Evolutionary conservation across 2,797 vertebrate species (phyloP).

Genomic region (Malurus splendens): DNA sequence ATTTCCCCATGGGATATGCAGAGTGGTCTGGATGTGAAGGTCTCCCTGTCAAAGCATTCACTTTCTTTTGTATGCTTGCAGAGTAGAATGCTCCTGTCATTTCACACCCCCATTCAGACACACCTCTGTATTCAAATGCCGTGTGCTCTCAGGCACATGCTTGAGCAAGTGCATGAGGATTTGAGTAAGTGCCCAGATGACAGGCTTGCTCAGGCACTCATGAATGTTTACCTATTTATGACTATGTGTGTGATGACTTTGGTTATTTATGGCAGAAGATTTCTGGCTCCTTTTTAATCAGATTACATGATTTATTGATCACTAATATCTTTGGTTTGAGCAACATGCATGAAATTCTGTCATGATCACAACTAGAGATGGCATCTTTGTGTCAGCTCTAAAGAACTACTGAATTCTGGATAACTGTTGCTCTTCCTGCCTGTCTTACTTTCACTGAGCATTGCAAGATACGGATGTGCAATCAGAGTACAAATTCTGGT

Average conservation of each 20-base stretch:
- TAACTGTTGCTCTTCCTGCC: neutral
- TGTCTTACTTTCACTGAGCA: neutral
- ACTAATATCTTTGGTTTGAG: neutral
- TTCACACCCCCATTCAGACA: neutral
- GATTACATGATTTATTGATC: neutral
- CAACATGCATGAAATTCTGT: neutral
- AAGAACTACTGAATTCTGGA: neutral
- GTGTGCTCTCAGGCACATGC: neutral
- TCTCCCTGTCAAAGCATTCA: neutral
- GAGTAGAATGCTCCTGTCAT: neutral
- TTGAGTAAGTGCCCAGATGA: neutral
- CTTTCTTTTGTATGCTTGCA: neutral
- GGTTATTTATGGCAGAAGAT: neutral
- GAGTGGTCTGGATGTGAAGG: rapidly evolving
- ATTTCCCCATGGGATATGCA: neutral
- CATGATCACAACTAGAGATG: neutral
- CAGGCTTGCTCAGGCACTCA: neutral
- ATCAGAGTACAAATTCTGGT: neutral
- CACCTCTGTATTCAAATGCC: neutral
- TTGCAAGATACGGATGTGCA: neutral
- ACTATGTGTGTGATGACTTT: neutral
- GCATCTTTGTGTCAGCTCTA: neutral
- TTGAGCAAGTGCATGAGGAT: neutral
- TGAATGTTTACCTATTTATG: neutral
- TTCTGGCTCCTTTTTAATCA: neutral